These are phyloP conservation scores for Apamea monoglypha DNA, from an alignment of 2,888 invertebrate genomes.

Conservation along the genomic window DNA sequence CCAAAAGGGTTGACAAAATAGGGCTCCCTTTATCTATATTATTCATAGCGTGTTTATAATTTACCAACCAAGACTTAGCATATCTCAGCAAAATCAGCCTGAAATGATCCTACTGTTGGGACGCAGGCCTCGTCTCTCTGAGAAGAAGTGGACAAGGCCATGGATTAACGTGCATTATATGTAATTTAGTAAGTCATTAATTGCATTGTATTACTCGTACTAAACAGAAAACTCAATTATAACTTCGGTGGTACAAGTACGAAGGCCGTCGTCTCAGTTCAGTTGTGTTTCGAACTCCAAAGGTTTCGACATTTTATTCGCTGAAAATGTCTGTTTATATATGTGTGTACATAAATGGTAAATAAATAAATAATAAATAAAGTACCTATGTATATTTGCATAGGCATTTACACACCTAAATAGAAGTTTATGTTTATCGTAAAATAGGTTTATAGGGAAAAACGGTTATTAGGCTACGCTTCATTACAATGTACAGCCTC, in stretches of 20 bases:
- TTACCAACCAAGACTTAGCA: background rate
- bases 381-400: conserved; percentile 41
- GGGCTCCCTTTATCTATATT: conserved; percentile 4
- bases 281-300: conserved; percentile 11
- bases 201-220: background rate
- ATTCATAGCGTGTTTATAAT: conserved; percentile 18
- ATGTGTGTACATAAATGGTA: too few relatives aligned
- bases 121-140: background rate
- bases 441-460: conserved; percentile 57
- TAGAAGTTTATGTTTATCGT: conserved; percentile 61
- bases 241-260: background rate
- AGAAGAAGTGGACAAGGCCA: too few relatives aligned
- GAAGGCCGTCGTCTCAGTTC: background rate
- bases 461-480: conserved; percentile 50
- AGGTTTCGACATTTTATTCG: conserved; percentile 25
- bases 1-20: conserved; percentile 8
- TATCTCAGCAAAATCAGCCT: background rate
- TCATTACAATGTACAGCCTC: conserved; percentile 52
- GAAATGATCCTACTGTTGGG: background rate
- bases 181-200: background rate
- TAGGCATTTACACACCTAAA: conserved; percentile 57
- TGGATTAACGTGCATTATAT: background rate
- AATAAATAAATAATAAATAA: too few relatives aligned
- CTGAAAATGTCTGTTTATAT: too few relatives aligned
- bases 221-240: background rate